Evolutionary conservation across 2,113 vertebrate species (phyloP), one percentile per base, ranked within the genome.

Genomic region (Pagrus major): DNA sequence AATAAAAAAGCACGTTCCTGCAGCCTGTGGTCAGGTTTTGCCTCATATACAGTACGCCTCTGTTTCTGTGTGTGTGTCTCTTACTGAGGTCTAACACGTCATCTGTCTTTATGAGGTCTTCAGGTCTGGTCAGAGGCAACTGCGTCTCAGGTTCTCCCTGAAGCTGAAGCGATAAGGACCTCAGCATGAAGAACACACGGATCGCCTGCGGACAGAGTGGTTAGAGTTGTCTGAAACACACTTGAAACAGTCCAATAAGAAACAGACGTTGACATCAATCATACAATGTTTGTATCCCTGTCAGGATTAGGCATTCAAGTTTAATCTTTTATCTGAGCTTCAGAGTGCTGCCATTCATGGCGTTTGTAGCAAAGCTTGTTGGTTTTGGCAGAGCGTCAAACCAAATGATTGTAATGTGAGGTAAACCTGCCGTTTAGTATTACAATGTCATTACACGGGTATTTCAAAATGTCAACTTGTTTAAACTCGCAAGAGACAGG

Each of bases 51-150:
- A 46, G 25, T 39, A 7, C 5, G 52, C 1, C 4, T 20, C 1
- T 46, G 52, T 52, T n/a, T 69, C 6, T 78, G 20, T 66, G 46
- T 44, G 21, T 76, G n/a, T 84, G 69, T 15, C 6, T 95, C 98
- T 97, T 94, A 99, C 98, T 99, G 89, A 99, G 95, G 88, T 99
- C 98, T 9, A 99, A 95, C 68, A 99, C 98, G 1, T 99, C 98
- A 39, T 99, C 98, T 0, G 96, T 97, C 82, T 98, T 99, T 87
- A 99, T 99, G 9, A 99, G 95, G 89, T 98, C 97, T 81, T 97
- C 97, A 0, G 97, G 95, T 70, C 98, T 94, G 0, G 97, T 99
- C 77, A 99, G 94, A 0, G 98, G 98, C 81, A 99, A 87, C 92
- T 97, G 98, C 12, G 96, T 99, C 91, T 99, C 98, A 0, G 94